These are phyloP conservation scores for Leptodactylus fuscus DNA, from an alignment of 2,113 vertebrate species.

Conservation along the genomic window DNA sequence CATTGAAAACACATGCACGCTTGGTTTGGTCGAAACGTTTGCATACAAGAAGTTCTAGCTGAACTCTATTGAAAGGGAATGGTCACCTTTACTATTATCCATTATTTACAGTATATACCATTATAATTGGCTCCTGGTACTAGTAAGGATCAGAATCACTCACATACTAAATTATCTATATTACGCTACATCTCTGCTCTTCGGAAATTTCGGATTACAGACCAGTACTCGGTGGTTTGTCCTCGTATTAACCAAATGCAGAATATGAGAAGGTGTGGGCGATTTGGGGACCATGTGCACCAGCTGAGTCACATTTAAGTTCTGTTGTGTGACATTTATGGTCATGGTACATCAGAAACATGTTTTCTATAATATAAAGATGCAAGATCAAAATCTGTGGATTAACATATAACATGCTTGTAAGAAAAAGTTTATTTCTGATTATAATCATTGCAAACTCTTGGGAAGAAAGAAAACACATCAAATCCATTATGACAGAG, in stretches of 20 bases:
- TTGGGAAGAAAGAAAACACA: constrained; percentile 47
- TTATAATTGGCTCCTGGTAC: too few species aligned
- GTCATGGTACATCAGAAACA: not conserved
- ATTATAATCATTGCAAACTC: not conserved
- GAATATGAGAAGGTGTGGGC: not conserved
- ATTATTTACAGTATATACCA: too few species aligned
- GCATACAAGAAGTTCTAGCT: too few species aligned
- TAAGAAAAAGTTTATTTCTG: not conserved
- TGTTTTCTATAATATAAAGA: not conserved
- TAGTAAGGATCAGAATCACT: too few species aligned
- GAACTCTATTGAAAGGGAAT: too few species aligned
- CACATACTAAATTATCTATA: not conserved
- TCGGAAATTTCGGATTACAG: too few species aligned
- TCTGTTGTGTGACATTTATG: not conserved
- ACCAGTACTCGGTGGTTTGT: too few species aligned
- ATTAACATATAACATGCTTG: not conserved
- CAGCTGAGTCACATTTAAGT: not conserved
- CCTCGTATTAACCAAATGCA: too few species aligned
- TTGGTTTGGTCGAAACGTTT: too few species aligned
- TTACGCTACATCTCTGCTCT: too few species aligned
- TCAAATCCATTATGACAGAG: constrained; percentile 26
- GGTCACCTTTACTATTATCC: too few species aligned
- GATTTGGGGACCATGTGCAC: not conserved
- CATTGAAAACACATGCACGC: too few species aligned
- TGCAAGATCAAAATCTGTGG: not conserved